Conservation (phyloP, 2,888 invertebrate species). For the Lydus trimaculatus region DNA sequence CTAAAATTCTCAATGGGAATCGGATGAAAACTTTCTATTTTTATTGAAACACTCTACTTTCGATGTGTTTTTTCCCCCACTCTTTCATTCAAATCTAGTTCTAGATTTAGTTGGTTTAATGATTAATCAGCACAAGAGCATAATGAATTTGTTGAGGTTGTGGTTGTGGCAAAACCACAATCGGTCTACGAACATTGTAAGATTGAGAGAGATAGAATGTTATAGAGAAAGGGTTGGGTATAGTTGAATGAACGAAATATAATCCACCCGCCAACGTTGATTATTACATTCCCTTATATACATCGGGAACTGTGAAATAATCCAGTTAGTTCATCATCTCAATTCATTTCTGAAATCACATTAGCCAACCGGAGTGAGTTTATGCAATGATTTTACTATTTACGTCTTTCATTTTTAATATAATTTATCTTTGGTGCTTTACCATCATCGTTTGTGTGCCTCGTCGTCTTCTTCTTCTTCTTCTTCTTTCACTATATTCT, state of each 20-base stretch:
- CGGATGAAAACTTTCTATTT: not conserved
- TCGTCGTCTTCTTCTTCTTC: slow-evolving; percentile 4
- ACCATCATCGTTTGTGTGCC: slow-evolving; percentile 14
- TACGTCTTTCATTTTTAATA: slow-evolving; percentile 41
- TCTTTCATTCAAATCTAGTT: too few species aligned
- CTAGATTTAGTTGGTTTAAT: not conserved
- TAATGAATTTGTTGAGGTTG: too few species aligned
- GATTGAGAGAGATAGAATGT: not conserved
- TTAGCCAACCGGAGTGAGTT: slow-evolving; percentile 41
- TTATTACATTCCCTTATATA: slow-evolving; percentile 28
- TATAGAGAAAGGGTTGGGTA: too few species aligned
- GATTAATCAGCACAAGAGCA: not conserved
- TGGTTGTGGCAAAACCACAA: not conserved
- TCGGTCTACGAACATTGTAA: not conserved
- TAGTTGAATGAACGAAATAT: slow-evolving; percentile 19
- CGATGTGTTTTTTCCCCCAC: not conserved
- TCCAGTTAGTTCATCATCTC: slow-evolving; percentile 43
- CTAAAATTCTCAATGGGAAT: not conserved
- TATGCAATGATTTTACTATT: slow-evolving; percentile 46
- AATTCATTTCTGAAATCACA: slow-evolving; percentile 45
- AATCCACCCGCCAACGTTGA: slow-evolving; percentile 23
- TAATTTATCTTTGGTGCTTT: slow-evolving; percentile 39
- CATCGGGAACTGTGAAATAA: slow-evolving; percentile 34
- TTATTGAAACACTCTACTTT: not conserved
- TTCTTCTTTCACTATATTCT: slow-evolving; percentile 6